Conservation (phyloP, 1,140 invertebrate genomes). For the Drosophila bipectinata region DNA sequence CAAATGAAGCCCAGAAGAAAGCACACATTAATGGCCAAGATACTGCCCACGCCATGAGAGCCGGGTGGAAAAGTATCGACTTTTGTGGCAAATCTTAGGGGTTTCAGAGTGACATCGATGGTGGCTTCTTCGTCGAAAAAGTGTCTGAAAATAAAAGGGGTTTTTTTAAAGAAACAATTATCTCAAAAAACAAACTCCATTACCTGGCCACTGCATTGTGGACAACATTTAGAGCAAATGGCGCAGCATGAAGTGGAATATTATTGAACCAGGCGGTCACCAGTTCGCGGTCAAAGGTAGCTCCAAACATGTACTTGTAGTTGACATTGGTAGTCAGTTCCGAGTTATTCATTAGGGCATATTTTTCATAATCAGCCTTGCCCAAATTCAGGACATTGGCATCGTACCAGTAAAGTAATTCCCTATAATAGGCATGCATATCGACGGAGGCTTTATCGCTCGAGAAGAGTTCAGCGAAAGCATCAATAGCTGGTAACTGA, state of each 20-base stretch:
- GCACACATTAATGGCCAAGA: constrained; percentile 33
- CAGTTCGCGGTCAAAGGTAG: constrained; percentile 6
- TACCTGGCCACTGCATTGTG: constrained; percentile 68
- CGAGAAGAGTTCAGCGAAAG: constrained; percentile 41
- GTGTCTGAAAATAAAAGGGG: constrained; percentile 12
- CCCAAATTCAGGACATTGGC: constrained; percentile 9
- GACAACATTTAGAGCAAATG: constrained; percentile 50
- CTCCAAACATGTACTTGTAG: constrained; percentile 46
- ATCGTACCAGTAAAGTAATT: constrained; percentile 64
- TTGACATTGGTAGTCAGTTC: constrained; percentile 36
- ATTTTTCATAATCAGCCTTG: background rate
- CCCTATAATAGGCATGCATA: constrained; percentile 38
- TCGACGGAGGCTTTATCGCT: background rate
- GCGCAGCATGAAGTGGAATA: constrained; percentile 55
- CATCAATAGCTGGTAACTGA: constrained; percentile 11
- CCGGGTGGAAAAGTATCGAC: constrained; percentile 31
- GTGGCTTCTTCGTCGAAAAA: constrained; percentile 39
- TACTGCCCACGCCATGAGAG: constrained; percentile 21
- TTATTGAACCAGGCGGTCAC: constrained; percentile 67
- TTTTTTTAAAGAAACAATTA: background rate
- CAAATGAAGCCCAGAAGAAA: constrained; percentile 36
- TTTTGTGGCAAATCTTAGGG: constrained; percentile 33
- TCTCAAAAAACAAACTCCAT: background rate
- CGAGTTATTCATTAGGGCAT: constrained; percentile 11
- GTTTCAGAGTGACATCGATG: constrained; percentile 53